Evolutionary conservation across 2,113 vertebrate species (phyloP).

Genomic region (Bostrychus sinensis): DNA sequence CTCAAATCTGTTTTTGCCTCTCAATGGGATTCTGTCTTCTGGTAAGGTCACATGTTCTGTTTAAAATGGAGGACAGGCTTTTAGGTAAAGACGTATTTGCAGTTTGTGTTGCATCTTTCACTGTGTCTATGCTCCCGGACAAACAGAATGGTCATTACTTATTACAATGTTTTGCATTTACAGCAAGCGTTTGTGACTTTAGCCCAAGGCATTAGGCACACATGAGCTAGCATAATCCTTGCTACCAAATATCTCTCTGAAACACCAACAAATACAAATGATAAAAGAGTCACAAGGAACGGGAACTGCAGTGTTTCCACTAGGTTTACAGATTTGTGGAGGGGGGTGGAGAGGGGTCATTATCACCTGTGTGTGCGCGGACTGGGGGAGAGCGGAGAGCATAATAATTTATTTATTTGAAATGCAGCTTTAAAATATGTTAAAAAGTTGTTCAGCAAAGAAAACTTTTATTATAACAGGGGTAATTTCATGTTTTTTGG

Average conservation of each 20-base stretch:
- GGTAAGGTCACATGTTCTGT: neutral
- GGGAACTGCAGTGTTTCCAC: too few relatives aligned
- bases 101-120: neutral
- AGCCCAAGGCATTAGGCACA: neutral
- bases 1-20: conserved; percentile 5
- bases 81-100: neutral
- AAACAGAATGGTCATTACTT: neutral
- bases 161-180: neutral
- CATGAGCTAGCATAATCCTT: neutral
- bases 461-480: too few relatives aligned
- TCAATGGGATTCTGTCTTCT: conserved; percentile 4
- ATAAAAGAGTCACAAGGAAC: too few relatives aligned
- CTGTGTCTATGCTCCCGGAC: neutral
- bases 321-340: too few relatives aligned
- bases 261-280: too few relatives aligned
- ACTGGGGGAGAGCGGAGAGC: too few relatives aligned
- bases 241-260: neutral
- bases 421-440: too few relatives aligned
- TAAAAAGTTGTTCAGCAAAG: too few relatives aligned
- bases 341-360: too few relatives aligned
- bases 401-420: too few relatives aligned
- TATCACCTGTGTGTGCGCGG: too few relatives aligned
- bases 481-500: too few relatives aligned
- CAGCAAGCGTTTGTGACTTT: neutral
- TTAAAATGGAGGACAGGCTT: neutral